Percentiles rank a stretch among this genome's conserved stretches.
Conservation (phyloP, 64 coral and sea anemone species). For the Dendronephthya gigantea region DNA sequence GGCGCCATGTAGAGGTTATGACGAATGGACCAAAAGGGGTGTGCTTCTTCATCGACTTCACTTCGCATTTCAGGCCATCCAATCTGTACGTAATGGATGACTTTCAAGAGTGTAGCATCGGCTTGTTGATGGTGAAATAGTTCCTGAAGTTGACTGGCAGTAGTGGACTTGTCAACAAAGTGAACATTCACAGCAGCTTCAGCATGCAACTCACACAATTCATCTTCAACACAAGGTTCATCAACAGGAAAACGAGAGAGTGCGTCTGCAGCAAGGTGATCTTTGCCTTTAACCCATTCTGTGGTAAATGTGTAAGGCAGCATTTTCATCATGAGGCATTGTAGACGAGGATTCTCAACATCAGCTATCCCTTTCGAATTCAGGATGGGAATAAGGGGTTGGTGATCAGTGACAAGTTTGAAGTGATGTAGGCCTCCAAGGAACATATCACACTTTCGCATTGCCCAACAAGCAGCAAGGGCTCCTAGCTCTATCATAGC, state of each 20-base stretch:
- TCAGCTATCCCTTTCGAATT: conserved; percentile 16
- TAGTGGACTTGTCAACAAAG: conserved; percentile 18
- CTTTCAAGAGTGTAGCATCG: background rate
- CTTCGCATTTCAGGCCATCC: conserved; percentile 3
- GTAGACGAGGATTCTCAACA: background rate
- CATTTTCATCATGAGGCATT: conserved; percentile 7
- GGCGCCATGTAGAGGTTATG: background rate
- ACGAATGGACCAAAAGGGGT: conserved; percentile 21
- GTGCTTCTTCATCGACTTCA: background rate
- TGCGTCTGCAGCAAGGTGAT: conserved; percentile 7
- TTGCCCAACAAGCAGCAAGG: conserved; percentile 11
- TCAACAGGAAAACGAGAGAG: conserved; percentile 31
- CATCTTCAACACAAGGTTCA: background rate
- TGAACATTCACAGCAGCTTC: conserved; percentile 8
- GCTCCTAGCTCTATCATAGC: conserved; percentile 1
- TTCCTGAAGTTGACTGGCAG: background rate
- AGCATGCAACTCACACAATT: background rate
- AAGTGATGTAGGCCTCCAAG: conserved; percentile 6
- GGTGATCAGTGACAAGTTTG: background rate
- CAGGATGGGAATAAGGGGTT: conserved; percentile 15
- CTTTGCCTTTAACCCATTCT: conserved; percentile 30
- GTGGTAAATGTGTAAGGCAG: conserved; percentile 5
- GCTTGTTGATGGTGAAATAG: background rate
- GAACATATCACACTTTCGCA: conserved; percentile 13
- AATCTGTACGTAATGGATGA: background rate